Evolutionary conservation across 1,140 invertebrate genomes (phyloP), one percentile per base, ranked within the genome.

Genomic region (Solen grandis): DNA sequence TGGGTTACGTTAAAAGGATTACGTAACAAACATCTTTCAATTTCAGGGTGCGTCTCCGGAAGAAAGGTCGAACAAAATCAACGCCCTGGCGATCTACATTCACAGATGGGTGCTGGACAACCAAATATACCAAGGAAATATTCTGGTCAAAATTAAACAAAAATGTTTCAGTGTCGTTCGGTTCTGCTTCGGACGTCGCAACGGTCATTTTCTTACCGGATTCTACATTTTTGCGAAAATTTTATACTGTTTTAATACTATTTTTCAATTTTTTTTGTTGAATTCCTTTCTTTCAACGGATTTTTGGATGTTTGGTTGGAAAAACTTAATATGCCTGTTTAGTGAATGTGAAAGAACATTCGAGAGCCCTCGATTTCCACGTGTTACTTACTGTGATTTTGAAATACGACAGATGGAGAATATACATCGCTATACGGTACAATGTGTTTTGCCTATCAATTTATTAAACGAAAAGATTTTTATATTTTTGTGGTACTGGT

Each of bases 401-500:
- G 89, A 93, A 68, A 90, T 93, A 10, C 86, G 92, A 31, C 91
- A 92, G 66, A 80, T 93, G 0, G 41, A 84, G 36, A 87, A 87
- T 63, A 60, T 90, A 5, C 90, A 91, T 27, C 63, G 83, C 0
- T 88, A 86, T 57, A 91, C 89, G 0, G 82, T 91, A 54, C 93
- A 93, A 79, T 93, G 93, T 82, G 93, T 93, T 13, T 84, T 93
- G 66, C 92, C 93, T 8, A 93, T 93, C 69, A 93, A 93, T 79
- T 85, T 93, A 19, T 93, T 93, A 83, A 93, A 93, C 81, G 93
- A 93, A 83, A 93, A 93, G 83, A 92, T 93, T 33, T 90, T 86
- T 63, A 83, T 88, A 8, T 84, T 88, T 38, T 46, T 90, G 5
- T 90, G 88, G 89, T 88, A 88, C 52, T 89, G 87, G 87, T 77